A percentile compares a stretch with the other conserved stretches of the same genome.
phyloP scores from a whole-genome alignment of 2,113 vertebrate genomes.

The Condylura cristata region DNA sequence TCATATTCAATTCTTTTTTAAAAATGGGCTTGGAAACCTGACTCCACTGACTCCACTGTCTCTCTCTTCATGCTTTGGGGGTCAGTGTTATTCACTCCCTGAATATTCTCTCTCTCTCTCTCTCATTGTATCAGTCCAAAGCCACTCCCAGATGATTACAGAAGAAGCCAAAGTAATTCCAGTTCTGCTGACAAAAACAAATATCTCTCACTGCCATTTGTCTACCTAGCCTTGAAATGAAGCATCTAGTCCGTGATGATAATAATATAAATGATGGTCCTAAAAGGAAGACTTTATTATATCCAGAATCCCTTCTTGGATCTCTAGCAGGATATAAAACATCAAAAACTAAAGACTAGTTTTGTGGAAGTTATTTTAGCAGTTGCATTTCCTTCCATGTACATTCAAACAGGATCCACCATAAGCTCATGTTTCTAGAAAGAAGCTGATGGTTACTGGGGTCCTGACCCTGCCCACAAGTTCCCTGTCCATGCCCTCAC shows the following conservation, averaged over 20 bases:
- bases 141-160: neutral
- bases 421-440: neutral
- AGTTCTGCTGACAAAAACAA: neutral
- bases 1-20: too few species aligned
- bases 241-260: neutral
- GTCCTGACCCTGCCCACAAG: neutral
- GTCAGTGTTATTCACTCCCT: too few species aligned
- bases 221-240: neutral
- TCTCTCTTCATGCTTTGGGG: too few species aligned
- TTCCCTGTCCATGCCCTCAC: neutral
- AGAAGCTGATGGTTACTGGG: neutral
- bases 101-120: neutral
- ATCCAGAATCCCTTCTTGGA: slow-evolving; percentile 20
- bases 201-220: neutral
- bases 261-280: neutral
- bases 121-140: neutral
- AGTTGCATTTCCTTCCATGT: neutral
- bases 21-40: too few species aligned
- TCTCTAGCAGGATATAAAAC: neutral
- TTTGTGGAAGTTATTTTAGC: slow-evolving; percentile 29
- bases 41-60: too few species aligned
- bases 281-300: slow-evolving; percentile 6
- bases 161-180: neutral
- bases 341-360: slow-evolving; percentile 27
- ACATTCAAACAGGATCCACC: neutral